A percentile compares a stretch with the other conserved stretches of the same genome.
These are phyloP conservation scores for Drosophila mimica DNA, from an alignment of 2,888 invertebrate species.

Conservation along the genomic window DNA sequence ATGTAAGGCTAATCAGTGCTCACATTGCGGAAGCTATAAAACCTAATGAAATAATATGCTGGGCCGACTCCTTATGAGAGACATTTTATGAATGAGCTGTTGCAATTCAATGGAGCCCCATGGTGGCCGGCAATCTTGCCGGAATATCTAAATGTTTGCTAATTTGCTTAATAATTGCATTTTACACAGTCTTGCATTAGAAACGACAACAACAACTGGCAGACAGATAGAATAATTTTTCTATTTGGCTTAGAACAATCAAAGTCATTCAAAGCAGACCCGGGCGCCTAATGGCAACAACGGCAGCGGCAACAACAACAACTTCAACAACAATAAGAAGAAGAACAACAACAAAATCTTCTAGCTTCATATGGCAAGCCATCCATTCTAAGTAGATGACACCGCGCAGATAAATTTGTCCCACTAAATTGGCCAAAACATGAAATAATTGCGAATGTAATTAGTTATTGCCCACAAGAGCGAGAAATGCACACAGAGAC, in stretches of 20 bases:
- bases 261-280: conserved; percentile 66
- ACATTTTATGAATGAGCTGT: conserved; percentile 63
- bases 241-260: conserved; percentile 76
- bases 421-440: conserved; percentile 85
- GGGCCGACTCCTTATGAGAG: conserved; percentile 17
- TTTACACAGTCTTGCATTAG: conserved; percentile 58
- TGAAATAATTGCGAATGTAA: conserved; percentile 86
- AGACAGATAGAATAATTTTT: conserved; percentile 62
- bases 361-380: conserved; percentile 71
- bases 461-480: conserved; percentile 85
- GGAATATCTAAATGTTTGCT: conserved; percentile 73
- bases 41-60: conserved; percentile 58
- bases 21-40: conserved; percentile 69
- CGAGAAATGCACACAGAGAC: conserved; percentile 56
- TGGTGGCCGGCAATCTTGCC: conserved; percentile 64
- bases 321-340: conserved; percentile 11
- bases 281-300: conserved; percentile 65
- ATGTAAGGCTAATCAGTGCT: conserved; percentile 19
- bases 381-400: conserved; percentile 85
- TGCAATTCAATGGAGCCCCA: conserved; percentile 63
- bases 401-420: conserved; percentile 85
- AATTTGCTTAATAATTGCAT: conserved; percentile 79
- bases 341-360: conserved; percentile 26
- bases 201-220: conserved; percentile 49
- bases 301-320: conserved; percentile 26